Base-by-base conservation (phyloP, 2,888 invertebrate genomes). In the Sycophila texana region DNA sequence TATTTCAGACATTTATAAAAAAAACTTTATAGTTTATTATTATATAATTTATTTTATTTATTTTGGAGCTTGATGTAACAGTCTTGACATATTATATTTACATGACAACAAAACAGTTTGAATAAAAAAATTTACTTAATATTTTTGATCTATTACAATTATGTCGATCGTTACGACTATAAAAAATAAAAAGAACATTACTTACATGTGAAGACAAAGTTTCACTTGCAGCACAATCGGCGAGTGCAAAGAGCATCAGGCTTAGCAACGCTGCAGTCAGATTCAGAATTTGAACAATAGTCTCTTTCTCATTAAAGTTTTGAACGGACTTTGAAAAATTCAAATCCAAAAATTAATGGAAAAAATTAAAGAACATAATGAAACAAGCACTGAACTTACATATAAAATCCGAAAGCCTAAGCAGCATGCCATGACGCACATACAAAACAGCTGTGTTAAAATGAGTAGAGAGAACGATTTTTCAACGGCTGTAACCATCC, bases 361-460 rank as follows among this genome's bases (percentile, higher is more conserved):
- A 18, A 20, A 10, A 58, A 20, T 70, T 47, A n/a, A 60, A 71
- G n/a, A n/a, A 18, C 30, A 57, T 7, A n/a, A 2, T 51, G 1
- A 63, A 26, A 22, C 4, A 16, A n/a, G 14, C 5, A 16, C n/a
- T 1, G 16, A 55, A 58, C 67, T 75, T 67, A 68, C 67, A 10
- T 39, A 13, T 51, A 75, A 58, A 60, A 75, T 75, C 16, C 30
- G 58, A 51, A 75, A 57, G 14, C 74, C 60, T 7, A 75, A 30
- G 22, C 74, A 68, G 4, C 58, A 49, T 13, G 39, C 74, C 60
- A 75, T 51, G 5, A 67, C 67, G 7, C 26, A 67, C 60, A 75
- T 66, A 26, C 58, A 49, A 18, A 75, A 60, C 12, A 75, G 2
- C 20, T 75, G 67, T 0, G 49, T 16, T 20, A 75, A 30, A 60